phyloP scores from a whole-genome alignment of 2,888 invertebrate genomes.

The Heliconius erato region DNA sequence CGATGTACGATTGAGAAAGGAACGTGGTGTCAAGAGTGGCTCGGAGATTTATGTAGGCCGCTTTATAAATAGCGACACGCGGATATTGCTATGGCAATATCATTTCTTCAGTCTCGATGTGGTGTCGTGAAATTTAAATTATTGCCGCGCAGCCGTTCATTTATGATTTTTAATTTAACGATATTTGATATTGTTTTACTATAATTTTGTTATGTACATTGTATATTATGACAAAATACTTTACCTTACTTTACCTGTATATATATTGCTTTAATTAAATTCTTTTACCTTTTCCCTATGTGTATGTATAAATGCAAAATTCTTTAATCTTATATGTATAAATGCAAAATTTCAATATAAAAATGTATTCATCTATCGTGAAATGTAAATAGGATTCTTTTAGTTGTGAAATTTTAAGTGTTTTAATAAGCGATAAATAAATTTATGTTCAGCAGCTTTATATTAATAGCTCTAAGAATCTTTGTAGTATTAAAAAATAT shows the following conservation, averaged over 20 bases:
- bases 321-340: too few relatives aligned
- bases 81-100: constrained; percentile 27
- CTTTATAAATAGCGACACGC: constrained; percentile 59
- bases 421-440: constrained; percentile 77
- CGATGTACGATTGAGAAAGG: constrained; percentile 75
- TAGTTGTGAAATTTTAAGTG: constrained; percentile 69
- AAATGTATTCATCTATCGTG: constrained; percentile 50
- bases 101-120: not conserved
- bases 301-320: too few relatives aligned
- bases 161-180: not conserved
- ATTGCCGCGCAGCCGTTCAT: not conserved
- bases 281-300: too few relatives aligned
- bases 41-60: constrained; percentile 67
- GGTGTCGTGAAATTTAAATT: not conserved
- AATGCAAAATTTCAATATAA: not conserved
- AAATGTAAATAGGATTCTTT: constrained; percentile 56
- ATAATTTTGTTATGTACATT: not conserved
- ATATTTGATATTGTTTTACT: not conserved
- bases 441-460: constrained; percentile 61
- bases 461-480: constrained; percentile 57
- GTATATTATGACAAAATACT: too few relatives aligned
- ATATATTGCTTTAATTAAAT: too few relatives aligned
- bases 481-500: too few relatives aligned
- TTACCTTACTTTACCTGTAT: too few relatives aligned
- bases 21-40: constrained; percentile 73